Percentiles rank a stretch among this genome's conserved stretches.
These are phyloP conservation scores for Leucophora obtusa DNA, from an alignment of 2,888 invertebrate species.

Conservation along the genomic window DNA sequence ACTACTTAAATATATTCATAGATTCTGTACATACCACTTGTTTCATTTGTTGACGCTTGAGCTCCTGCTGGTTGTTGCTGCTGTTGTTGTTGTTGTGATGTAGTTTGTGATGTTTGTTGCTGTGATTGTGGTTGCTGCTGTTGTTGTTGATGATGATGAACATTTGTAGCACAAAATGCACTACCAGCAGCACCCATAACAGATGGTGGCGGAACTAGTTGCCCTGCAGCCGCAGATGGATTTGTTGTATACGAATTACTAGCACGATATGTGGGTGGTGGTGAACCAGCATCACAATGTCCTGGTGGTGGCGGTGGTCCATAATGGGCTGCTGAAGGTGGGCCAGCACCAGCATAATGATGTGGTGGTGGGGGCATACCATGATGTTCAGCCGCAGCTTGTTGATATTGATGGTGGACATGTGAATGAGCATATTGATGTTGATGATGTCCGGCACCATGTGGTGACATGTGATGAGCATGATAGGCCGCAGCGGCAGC, in stretches of 20 bases:
- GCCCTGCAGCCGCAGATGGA: slow-evolving; percentile 60
- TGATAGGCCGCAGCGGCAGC: slow-evolving; percentile 75
- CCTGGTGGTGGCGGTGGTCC: slow-evolving; percentile 66
- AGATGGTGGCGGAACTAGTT: slow-evolving; percentile 67
- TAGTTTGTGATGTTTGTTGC: slow-evolving; percentile 69
- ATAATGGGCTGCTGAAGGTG: slow-evolving; percentile 66
- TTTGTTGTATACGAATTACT: slow-evolving; percentile 68
- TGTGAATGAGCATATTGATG: slow-evolving; percentile 71
- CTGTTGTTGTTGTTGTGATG: slow-evolving; percentile 65
- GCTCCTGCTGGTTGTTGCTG: slow-evolving; percentile 60
- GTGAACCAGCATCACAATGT: slow-evolving; percentile 73
- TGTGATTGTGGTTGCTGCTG: slow-evolving; percentile 66
- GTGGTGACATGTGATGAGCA: slow-evolving; percentile 74
- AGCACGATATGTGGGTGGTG: slow-evolving; percentile 73
- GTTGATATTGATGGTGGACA: slow-evolving; percentile 70
- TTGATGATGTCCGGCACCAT: slow-evolving; percentile 70
- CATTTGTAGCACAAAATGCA: slow-evolving; percentile 78
- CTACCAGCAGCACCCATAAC: slow-evolving; percentile 75
- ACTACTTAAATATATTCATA: neutral
- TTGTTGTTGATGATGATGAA: slow-evolving; percentile 74
- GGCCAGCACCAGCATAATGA: slow-evolving; percentile 59
- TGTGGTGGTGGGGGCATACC: slow-evolving; percentile 71
- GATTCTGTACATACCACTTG: slow-evolving; percentile 71
- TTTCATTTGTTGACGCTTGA: slow-evolving; percentile 70
- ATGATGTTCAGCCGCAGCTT: slow-evolving; percentile 70